Conservation (phyloP, 2,797 vertebrate species). For the Hypotaenidia okinawae region DNA sequence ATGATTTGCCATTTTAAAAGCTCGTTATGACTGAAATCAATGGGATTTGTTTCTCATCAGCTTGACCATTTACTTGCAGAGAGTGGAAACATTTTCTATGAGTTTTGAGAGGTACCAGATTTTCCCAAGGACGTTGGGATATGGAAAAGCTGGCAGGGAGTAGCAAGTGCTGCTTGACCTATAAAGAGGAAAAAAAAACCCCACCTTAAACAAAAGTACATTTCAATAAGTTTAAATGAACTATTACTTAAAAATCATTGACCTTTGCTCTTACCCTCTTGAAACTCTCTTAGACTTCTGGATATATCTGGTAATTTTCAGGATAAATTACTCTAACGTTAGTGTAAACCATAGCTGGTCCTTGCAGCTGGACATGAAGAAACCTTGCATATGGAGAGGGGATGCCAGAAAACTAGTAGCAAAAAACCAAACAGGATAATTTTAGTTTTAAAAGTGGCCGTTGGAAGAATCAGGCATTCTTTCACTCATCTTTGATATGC, state of each 20-base stretch:
- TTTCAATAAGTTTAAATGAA: neutral
- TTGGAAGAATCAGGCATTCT: neutral
- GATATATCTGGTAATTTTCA: neutral
- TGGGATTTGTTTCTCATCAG: neutral
- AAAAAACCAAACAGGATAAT: neutral
- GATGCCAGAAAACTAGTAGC: neutral
- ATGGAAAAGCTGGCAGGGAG: neutral
- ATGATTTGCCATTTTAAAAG: neutral
- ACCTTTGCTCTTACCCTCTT: neutral
- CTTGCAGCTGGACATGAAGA: neutral
- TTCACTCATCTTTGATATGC: neutral
- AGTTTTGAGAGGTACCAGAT: neutral
- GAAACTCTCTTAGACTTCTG: neutral
- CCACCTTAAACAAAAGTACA: neutral
- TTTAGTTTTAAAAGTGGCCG: neutral
- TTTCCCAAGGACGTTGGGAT: neutral
- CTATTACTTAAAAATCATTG: neutral
- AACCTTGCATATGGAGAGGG: neutral
- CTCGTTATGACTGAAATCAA: neutral
- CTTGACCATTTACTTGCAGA: neutral
- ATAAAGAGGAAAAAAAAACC: neutral
- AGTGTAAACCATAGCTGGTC: neutral
- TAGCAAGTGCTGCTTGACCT: neutral
- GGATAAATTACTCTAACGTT: neutral
- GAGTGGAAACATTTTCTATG: neutral